Base-by-base conservation (phyloP, 2,113 vertebrate genomes). In the Cervus canadensis region DNA sequence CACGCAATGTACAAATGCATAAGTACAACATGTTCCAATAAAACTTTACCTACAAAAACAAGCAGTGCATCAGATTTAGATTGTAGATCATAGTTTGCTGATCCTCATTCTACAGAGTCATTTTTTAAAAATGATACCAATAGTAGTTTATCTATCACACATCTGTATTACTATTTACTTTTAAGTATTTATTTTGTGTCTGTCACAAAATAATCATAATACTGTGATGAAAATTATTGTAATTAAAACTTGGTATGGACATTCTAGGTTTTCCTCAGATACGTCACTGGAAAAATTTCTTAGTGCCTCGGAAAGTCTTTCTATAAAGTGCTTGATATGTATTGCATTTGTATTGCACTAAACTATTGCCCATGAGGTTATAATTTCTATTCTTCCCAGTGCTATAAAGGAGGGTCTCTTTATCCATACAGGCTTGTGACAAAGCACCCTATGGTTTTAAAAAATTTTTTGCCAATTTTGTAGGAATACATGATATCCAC, bases 21-120 rank as follows among this genome's bases (percentile, higher is more conserved):
- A 14, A 15, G 23, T 50, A 0, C 26, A 11, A 36, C 2, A 8
- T 64, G 52, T 19, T 52, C 71, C 13, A 78, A 36, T 52, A 81
- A 82, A 95, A 89, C 54, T 81, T 88, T 92, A 97, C 67, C 94
- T 50, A 88, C 3, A 74, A 92, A 94, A 89, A 28, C 28, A 87
- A 28, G 52, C 36, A 30, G 11, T 12, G 43, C 33, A 10, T 45
- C 48, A 95, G 33, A 45, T 81, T 88, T 64, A 88, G 30, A 33
- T 33, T 23, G 6, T 28, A 14, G 33, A 28, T 50, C 91, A 23
- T 13, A 57, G 48, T 82, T 76, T 94, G 5, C 43, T 45, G 30
- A 45, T 59, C 2, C n/a, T 45, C 40, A 30, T 33, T 71, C 14
- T 93, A 76, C 7, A 59, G 16, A 19, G 82, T 54, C 17, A 52